Evolutionary conservation across 2,797 vertebrate species (phyloP).

Genomic region (Falco naumanni): DNA sequence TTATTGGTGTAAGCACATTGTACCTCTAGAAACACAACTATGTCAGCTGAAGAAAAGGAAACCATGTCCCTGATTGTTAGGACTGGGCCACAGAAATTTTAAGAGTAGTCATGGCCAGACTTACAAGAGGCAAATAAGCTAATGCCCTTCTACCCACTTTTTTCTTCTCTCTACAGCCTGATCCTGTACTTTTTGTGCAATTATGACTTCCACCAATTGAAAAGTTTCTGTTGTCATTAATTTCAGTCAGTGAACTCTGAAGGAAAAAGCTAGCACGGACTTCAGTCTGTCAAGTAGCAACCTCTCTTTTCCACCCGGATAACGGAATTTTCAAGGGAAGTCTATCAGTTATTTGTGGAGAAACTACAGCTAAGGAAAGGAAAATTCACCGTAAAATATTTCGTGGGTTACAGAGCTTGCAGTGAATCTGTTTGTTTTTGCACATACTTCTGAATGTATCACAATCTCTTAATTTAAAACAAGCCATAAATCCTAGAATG

Average conservation of each 20-base stretch:
- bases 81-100: neutral
- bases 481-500: neutral
- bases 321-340: neutral
- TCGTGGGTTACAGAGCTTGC: neutral
- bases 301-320: neutral
- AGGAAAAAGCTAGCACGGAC: neutral
- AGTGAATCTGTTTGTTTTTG: neutral
- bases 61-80: neutral
- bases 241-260: neutral
- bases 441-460: neutral
- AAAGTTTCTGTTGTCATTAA: neutral
- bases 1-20: neutral
- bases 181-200: neutral
- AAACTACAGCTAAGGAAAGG: neutral
- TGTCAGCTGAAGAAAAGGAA: neutral
- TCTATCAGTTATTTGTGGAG: neutral
- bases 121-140: neutral
- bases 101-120: neutral
- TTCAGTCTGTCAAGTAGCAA: neutral
- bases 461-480: neutral
- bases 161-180: neutral
- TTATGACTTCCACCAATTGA: neutral
- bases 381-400: neutral
- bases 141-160: neutral
- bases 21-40: neutral